Percentiles rank a stretch among this genome's conserved stretches.
Evolutionary conservation across 2,113 vertebrate species (phyloP).

Genomic region (Dolichallabes microphthalmus): DNA sequence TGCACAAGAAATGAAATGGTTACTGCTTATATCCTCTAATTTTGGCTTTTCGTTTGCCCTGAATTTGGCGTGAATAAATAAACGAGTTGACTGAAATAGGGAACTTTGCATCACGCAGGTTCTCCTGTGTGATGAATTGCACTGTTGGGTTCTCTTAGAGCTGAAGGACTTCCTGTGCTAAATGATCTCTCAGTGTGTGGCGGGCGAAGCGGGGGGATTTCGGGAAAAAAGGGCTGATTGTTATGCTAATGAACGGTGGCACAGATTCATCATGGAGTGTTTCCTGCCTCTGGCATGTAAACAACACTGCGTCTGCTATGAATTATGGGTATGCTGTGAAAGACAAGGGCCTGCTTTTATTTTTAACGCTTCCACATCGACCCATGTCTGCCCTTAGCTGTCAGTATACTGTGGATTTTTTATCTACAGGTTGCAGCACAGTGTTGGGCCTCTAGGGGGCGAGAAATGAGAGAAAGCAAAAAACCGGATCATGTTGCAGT

Average conservation of each 20-base stretch:
- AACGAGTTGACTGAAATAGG: background rate
- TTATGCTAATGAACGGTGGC: constrained; percentile 31
- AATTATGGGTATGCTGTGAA: constrained; percentile 20
- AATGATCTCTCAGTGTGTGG: constrained; percentile 22
- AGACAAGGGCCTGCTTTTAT: constrained; percentile 20
- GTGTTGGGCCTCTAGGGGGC: background rate
- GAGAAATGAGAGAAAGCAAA: too few relatives aligned
- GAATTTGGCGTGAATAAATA: constrained; percentile 1
- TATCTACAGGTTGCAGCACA: background rate
- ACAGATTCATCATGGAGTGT: constrained; percentile 32
- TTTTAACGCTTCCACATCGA: background rate
- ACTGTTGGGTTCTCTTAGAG: constrained; percentile 20
- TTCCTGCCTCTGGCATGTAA: constrained; percentile 36
- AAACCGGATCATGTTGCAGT: background rate
- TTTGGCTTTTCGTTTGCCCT: background rate
- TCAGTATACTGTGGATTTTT: background rate
- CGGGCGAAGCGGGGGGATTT: background rate
- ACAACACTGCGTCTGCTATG: constrained; percentile 19
- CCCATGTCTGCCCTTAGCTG: background rate
- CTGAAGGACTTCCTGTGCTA: constrained; percentile 32
- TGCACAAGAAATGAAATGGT: background rate
- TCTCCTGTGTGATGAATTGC: constrained; percentile 26
- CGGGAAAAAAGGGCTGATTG: constrained; percentile 18
- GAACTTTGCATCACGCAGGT: constrained; percentile 7
- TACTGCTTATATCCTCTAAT: background rate